Percentiles rank a stretch among this genome's conserved stretches.
These are phyloP conservation scores for Scylla paramamosain DNA, from an alignment of 1,140 invertebrate genomes.

Conservation along the genomic window DNA sequence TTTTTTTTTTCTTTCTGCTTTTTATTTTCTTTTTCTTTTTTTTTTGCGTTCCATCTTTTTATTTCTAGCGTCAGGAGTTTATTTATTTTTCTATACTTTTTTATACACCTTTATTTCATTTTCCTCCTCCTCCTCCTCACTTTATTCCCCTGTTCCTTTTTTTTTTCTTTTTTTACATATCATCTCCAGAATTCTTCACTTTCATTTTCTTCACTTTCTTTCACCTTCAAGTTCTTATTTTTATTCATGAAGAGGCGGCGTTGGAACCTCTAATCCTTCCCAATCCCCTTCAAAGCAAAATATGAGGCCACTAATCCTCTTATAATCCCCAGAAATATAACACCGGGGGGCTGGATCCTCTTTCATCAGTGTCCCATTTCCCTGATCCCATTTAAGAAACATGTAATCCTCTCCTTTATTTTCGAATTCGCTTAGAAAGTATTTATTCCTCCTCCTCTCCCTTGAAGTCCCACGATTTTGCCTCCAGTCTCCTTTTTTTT, in stretches of 20 bases:
- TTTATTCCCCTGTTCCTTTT: not conserved
- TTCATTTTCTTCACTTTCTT: not conserved
- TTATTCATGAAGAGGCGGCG: not conserved
- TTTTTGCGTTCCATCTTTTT: too few species aligned
- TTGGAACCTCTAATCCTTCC: not conserved
- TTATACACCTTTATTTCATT: not conserved
- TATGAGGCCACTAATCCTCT: not conserved
- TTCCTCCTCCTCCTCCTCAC: not conserved
- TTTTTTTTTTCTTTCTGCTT: too few species aligned
- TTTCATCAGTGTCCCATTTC: not conserved
- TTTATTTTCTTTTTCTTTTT: too few species aligned
- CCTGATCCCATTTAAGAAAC: not conserved
- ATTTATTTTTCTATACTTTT: too few species aligned
- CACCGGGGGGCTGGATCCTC: not conserved
- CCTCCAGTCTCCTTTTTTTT: too few species aligned
- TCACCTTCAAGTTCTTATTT: not conserved
- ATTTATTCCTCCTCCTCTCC: too few species aligned
- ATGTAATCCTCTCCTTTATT: too few species aligned
- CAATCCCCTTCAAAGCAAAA: not conserved
- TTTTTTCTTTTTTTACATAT: not conserved
- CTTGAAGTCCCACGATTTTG: too few species aligned
- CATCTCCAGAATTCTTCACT: not conserved
- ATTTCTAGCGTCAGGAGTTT: too few species aligned
- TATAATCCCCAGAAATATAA: not conserved
- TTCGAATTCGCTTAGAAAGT: too few species aligned